Evolutionary conservation across 2,797 vertebrate species (phyloP).

Genomic region (Halcyon badia): DNA sequence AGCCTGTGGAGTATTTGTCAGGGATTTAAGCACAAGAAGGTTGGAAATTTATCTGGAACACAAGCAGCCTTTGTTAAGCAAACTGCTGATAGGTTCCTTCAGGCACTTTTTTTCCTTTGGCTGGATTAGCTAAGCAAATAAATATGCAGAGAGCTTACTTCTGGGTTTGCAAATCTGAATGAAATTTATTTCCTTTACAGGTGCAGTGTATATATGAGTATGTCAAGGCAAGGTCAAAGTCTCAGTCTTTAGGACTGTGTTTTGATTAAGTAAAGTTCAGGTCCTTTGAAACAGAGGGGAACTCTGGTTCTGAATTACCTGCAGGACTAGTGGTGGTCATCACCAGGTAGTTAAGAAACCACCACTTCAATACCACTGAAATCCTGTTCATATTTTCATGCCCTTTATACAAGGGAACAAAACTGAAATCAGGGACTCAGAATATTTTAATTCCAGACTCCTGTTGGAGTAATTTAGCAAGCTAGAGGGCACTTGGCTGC

Average conservation of each 20-base stretch:
- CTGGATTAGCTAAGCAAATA: neutral
- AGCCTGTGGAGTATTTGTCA: neutral
- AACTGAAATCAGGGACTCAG: neutral
- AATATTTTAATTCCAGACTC: neutral
- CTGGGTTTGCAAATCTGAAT: neutral
- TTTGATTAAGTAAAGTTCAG: neutral
- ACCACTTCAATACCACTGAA: accelerated
- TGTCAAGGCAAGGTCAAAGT: neutral
- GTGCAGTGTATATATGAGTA: neutral
- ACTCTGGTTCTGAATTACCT: neutral
- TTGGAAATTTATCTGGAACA: neutral
- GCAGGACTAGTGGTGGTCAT: neutral
- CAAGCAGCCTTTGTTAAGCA: constrained; percentile 24
- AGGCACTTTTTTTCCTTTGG: constrained; percentile 22
- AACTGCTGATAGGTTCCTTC: constrained; percentile 16
- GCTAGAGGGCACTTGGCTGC: neutral
- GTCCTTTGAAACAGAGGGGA: neutral
- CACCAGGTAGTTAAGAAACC: neutral
- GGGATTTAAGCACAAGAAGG: constrained; percentile 13
- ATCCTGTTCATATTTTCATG: neutral
- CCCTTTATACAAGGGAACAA: neutral
- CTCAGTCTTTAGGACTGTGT: neutral
- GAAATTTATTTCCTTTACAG: neutral
- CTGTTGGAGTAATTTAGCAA: neutral
- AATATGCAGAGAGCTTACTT: neutral